These are phyloP conservation scores for Emmelina monodactyla DNA, from an alignment of 2,888 invertebrate species.

Conservation along the genomic window DNA sequence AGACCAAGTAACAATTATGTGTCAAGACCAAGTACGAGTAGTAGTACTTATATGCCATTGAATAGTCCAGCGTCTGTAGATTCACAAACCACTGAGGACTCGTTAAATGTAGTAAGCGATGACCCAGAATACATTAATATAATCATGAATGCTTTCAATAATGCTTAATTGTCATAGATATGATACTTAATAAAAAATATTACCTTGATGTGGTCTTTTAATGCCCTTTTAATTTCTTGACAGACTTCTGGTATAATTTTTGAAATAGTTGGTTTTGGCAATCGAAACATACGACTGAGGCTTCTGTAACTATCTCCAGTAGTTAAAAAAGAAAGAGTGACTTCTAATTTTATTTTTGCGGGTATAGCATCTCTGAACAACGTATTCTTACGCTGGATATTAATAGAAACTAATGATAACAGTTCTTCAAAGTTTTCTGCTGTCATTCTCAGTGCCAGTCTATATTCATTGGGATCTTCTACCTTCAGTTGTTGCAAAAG, in stretches of 20 bases:
- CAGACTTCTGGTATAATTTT: slow-evolving; percentile 14
- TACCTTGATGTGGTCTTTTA: slow-evolving; percentile 4
- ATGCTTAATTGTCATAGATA: slow-evolving; percentile 7
- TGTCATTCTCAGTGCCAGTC: too few relatives aligned
- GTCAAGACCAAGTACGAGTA: slow-evolving; percentile 5
- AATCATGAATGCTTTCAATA: slow-evolving; percentile 12
- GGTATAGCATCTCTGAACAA: slow-evolving; percentile 12
- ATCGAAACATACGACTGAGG: slow-evolving; percentile 10
- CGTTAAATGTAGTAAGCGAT: slow-evolving; percentile 13
- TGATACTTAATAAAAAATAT: slow-evolving; percentile 2
- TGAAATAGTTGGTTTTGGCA: slow-evolving; percentile 13
- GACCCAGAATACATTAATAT: slow-evolving; percentile 13
- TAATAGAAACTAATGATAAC: slow-evolving; percentile 6
- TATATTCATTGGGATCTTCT: slow-evolving; percentile 15
- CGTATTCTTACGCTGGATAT: slow-evolving; percentile 11
- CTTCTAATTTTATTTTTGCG: slow-evolving; percentile 9
- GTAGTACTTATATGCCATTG: slow-evolving; percentile 10
- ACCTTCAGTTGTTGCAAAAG: slow-evolving; percentile 14
- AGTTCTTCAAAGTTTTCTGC: slow-evolving; percentile 14
- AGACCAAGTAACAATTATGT: background rate
- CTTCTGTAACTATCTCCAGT: too few relatives aligned
- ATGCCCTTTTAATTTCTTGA: slow-evolving; percentile 4
- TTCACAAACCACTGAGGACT: slow-evolving; percentile 4
- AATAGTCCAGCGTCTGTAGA: slow-evolving; percentile 12
- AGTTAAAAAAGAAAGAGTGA: slow-evolving; percentile 2